Evolutionary conservation across 1,140 invertebrate genomes (phyloP), one percentile per base, ranked within the genome.

Genomic region (Littorina saxatilis): DNA sequence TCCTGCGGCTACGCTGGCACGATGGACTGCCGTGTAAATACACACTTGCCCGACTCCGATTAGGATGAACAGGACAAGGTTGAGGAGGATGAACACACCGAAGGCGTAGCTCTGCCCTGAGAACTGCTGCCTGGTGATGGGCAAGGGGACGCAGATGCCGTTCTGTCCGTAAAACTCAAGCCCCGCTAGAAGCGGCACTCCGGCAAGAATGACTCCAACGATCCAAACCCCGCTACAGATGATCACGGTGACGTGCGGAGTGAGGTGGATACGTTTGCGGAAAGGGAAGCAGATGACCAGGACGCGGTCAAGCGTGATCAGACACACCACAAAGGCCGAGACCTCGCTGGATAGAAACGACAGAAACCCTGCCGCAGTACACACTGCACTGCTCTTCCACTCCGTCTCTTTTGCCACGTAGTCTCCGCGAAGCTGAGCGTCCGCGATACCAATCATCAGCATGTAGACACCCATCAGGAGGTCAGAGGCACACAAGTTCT

Each of bases 381-480:
- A 90, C 9, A 79, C 39, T 0, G 0, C 29, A 43, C 90, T 87
- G 5, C 83, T 39, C 20, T 80, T 83, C 90, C 90, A 91, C n/a
- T 72, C 35, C 0, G 70, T n/a, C n/a, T n/a, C n/a, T n/a, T n/a
- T n/a, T n/a, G n/a, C n/a, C n/a, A n/a, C n/a, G n/a, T n/a, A n/a
- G n/a, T n/a, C n/a, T n/a, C n/a, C n/a, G n/a, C n/a, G n/a, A n/a
- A n/a, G n/a, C n/a, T n/a, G n/a, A n/a, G n/a, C n/a, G n/a, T n/a
- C n/a, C n/a, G n/a, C n/a, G n/a, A n/a, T n/a, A n/a, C n/a, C n/a
- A n/a, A n/a, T n/a, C n/a, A n/a, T n/a, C n/a, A n/a, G n/a, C n/a
- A n/a, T n/a, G n/a, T n/a, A n/a, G n/a, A n/a, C n/a, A 15, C 90
- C 90, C 89, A 90, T 91, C 20, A 88, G 55, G 47, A 89, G 80